Percentiles rank a stretch among this genome's conserved stretches.
Evolutionary conservation across 2,797 vertebrate genomes (phyloP).

Genomic region (Sebastes steindachneri): DNA sequence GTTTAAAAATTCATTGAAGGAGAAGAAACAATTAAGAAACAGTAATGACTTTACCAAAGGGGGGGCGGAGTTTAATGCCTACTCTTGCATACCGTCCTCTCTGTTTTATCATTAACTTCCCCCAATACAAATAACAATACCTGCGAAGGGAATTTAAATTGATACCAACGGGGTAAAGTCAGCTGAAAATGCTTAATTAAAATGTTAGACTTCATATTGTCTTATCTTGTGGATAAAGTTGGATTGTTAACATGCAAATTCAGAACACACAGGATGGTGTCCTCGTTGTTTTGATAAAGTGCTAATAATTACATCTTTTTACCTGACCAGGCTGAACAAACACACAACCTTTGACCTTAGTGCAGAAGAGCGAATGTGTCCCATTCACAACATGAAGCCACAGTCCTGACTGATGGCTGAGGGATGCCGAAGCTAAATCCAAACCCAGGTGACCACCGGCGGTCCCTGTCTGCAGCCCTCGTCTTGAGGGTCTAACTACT

Average conservation of each 20-base stretch:
- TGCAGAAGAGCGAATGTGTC: conserved; percentile 67
- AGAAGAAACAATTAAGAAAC: conserved; percentile 73
- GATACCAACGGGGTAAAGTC: conserved; percentile 3
- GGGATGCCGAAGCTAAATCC: conserved; percentile 57
- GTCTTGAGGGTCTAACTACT: conserved; percentile 86
- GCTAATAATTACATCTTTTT: conserved; percentile 71
- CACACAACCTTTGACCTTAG: conserved; percentile 60
- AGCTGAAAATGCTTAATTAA: conserved; percentile 10
- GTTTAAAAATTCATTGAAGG: conserved; percentile 54
- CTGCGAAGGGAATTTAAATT: conserved; percentile 36
- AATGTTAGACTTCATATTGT: conserved; percentile 13
- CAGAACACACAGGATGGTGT: conserved; percentile 6
- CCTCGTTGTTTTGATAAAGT: conserved; percentile 66
- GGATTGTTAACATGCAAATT: conserved; percentile 40
- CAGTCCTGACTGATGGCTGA: conserved; percentile 47
- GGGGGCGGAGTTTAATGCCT: conserved; percentile 32
- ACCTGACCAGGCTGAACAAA: conserved; percentile 78
- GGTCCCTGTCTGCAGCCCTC: conserved; percentile 71
- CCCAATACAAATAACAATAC: conserved; percentile 39
- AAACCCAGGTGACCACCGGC: conserved; percentile 80
- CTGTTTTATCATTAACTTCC: conserved; percentile 59
- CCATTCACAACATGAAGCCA: conserved; percentile 41
- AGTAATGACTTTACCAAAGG: conserved; percentile 58
- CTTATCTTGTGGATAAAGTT: conserved; percentile 37
- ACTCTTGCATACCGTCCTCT: conserved; percentile 48